Base-by-base conservation (phyloP, 2,113 vertebrate genomes). In the Piaya cayana region DNA sequence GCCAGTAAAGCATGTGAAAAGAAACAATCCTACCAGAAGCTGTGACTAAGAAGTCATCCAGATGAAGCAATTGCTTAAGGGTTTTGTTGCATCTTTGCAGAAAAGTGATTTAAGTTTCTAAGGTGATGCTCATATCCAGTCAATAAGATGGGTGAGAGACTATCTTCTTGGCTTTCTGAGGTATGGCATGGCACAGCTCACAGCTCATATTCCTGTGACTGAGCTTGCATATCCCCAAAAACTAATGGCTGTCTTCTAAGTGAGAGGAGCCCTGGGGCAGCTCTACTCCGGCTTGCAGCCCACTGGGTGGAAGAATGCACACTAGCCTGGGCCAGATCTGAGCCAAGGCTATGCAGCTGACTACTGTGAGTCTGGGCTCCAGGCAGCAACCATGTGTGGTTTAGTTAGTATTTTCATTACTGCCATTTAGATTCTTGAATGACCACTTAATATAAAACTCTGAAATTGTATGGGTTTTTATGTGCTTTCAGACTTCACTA, bases 331-430 rank as follows among this genome's bases (percentile, higher is more conserved):
- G 20, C 47, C 52, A 78, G 60, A 68, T 26, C 13, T 56, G 13
- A 4, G 1, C 11, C 8, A 58, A 50, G 9, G 15, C 47, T 8
- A 0, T 50, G 43, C 29, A 52, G 53, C 6, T 0, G 0, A 11
- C 12, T 42, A 1, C 29, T 19, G 34, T 5, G 45, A 88, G 32
- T 19, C 37, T 55, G 56, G 4, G 14, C 21, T 64, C 11, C 5
- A 21, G 42, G 19, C 29, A 85, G 25, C 13, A 52, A 9, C 6
- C 1, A 0, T 9, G 8, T 27, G 8, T 29, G 68, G 1, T n/a
- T 90, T 17, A 52, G 12, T 30, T 63, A 56, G 32, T 25, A 29
- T 6, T 81, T 5, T 47, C 30, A 8, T 72, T 64, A 26, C 23
- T 9, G 10, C 2, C 8, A 84, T 71, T 15, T 27, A 32, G 32